A percentile compares a stretch with the other conserved stretches of the same genome.
phyloP scores from a whole-genome alignment of 1,140 invertebrate genomes.

The Latrodectus geometricus region DNA sequence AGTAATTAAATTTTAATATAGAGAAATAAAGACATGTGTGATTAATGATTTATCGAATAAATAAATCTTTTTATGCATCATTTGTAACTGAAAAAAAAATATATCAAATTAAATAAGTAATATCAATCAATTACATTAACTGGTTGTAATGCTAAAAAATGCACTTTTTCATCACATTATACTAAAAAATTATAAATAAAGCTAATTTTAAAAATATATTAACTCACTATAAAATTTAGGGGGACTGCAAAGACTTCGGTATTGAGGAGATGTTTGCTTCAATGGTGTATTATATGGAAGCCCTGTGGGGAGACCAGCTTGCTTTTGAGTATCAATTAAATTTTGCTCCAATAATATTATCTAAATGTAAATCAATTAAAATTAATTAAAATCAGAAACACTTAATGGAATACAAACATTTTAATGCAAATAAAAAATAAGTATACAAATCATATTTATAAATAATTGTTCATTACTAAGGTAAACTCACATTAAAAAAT shows the following conservation, averaged over 20 bases:
- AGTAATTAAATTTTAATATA: too few relatives aligned
- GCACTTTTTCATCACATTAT: not conserved
- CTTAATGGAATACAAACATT: too few relatives aligned
- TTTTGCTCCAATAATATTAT: slow-evolving; percentile 78
- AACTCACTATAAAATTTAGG: slow-evolving; percentile 49
- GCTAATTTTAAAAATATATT: not conserved
- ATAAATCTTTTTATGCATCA: too few relatives aligned
- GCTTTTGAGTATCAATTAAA: slow-evolving; percentile 84
- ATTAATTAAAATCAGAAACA: not conserved
- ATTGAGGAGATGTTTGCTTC: slow-evolving; percentile 37
- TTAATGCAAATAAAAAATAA: too few relatives aligned
- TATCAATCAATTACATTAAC: not conserved
- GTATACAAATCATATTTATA: too few relatives aligned
- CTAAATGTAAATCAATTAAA: slow-evolving; percentile 66
- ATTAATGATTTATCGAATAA: too few relatives aligned
- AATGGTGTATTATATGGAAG: slow-evolving; percentile 75
- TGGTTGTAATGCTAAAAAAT: not conserved
- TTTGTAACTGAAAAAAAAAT: too few relatives aligned
- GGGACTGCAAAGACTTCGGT: slow-evolving; percentile 38
- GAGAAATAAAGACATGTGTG: too few relatives aligned
- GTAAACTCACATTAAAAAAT: too few relatives aligned
- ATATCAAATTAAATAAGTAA: not conserved
- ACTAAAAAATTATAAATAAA: not conserved
- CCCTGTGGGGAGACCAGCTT: slow-evolving; percentile 87
- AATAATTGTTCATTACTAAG: too few relatives aligned